A percentile compares a stretch with the other conserved stretches of the same genome.
phyloP scores from a whole-genome alignment of 1,140 invertebrate species.

The Aphelinus certus region DNA sequence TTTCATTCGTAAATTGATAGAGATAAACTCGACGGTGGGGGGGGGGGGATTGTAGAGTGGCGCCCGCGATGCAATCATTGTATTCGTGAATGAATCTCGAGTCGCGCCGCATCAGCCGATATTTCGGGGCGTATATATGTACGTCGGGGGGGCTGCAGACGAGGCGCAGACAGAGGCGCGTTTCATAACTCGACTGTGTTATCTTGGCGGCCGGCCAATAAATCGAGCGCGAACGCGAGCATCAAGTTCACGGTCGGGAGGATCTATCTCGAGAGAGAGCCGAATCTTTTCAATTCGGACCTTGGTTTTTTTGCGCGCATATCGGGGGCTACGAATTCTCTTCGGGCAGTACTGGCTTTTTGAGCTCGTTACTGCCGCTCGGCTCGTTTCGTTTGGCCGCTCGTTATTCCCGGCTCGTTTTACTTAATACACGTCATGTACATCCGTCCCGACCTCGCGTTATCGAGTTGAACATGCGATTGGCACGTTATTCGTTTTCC shows the following conservation, averaged over 20 bases:
- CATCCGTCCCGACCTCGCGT: too few species aligned
- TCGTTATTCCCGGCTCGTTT: too few species aligned
- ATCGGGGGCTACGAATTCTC: too few species aligned
- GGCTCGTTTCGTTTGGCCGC: too few species aligned
- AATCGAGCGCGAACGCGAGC: constrained; percentile 18
- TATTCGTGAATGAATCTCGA: not conserved
- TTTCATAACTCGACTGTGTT: not conserved
- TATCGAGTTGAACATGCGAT: too few species aligned
- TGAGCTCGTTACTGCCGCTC: too few species aligned
- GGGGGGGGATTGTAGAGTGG: too few species aligned
- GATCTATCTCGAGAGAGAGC: not conserved
- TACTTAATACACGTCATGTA: too few species aligned
- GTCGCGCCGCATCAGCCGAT: not conserved
- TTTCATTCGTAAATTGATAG: not conserved
- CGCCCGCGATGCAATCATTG: not conserved
- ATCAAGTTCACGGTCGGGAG: constrained; percentile 47
- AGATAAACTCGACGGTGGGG: not conserved
- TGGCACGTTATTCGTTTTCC: too few species aligned
- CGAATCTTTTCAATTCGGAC: too few species aligned
- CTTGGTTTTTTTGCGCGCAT: too few species aligned
- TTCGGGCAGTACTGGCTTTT: too few species aligned
- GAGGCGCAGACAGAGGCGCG: not conserved
- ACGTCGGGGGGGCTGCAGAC: not conserved
- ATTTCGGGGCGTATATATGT: not conserved
- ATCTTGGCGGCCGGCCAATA: constrained; percentile 43